A percentile compares a stretch with the other conserved stretches of the same genome.
Conservation (phyloP, 2,888 invertebrate species). For the Monopis laevigella region DNA sequence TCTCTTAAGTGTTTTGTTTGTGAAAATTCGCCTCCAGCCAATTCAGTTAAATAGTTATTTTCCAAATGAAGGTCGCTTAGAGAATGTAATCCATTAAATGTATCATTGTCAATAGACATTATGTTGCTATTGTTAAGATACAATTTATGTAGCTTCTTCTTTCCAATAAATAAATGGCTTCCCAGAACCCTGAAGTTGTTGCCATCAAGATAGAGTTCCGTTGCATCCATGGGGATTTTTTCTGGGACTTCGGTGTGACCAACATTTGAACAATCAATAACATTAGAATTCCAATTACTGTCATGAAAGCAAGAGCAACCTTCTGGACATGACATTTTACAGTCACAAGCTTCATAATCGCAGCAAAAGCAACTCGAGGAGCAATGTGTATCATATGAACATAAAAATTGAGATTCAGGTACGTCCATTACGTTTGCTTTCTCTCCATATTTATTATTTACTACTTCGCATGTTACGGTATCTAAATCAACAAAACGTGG, state of each 20-base stretch:
- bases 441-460: slow-evolving; percentile 72
- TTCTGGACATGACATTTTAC: slow-evolving; percentile 87
- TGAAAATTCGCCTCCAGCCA: slow-evolving; percentile 82
- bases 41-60: slow-evolving; percentile 75
- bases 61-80: slow-evolving; percentile 80
- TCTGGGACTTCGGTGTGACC: slow-evolving; percentile 77
- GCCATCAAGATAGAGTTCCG: slow-evolving; percentile 85
- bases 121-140: slow-evolving; percentile 83
- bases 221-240: slow-evolving; percentile 88
- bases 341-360: slow-evolving; percentile 89
- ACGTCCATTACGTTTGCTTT: slow-evolving; percentile 74
- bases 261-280: slow-evolving; percentile 82
- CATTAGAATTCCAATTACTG: slow-evolving; percentile 83
- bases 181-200: slow-evolving; percentile 78
- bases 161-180: slow-evolving; percentile 85
- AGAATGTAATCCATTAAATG: slow-evolving; percentile 80
- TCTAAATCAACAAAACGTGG: slow-evolving; percentile 83
- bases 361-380: slow-evolving; percentile 88
- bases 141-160: slow-evolving; percentile 80
- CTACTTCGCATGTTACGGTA: slow-evolving; percentile 76
- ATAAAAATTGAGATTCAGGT: slow-evolving; percentile 80
- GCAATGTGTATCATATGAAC: slow-evolving; percentile 83
- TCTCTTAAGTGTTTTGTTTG: slow-evolving; percentile 79
- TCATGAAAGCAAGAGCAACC: slow-evolving; percentile 88
- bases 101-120: slow-evolving; percentile 76